A percentile compares a stretch with the other conserved stretches of the same genome.
phyloP scores from a whole-genome alignment of 2,888 invertebrate species.

The Megaustenia siamemsis region DNA sequence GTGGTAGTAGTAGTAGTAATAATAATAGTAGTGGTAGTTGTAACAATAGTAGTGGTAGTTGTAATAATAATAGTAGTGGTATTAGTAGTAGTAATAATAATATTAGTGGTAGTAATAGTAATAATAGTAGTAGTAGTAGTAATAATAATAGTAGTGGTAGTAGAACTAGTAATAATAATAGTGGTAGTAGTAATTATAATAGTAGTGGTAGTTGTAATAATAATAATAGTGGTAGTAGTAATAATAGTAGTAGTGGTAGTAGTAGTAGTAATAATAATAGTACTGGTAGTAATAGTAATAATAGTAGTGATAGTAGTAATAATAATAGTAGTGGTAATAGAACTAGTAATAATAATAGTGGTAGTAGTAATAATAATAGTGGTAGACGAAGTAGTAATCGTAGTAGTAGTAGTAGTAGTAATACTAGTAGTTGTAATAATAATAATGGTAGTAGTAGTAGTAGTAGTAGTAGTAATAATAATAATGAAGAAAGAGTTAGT shows the following conservation, averaged over 20 bases:
- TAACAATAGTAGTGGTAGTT: constrained; percentile 14
- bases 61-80: constrained; percentile 41
- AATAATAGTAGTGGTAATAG: constrained; percentile 41
- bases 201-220: constrained; percentile 24
- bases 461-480: constrained; percentile 30
- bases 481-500: not conserved
- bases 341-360: constrained; percentile 40
- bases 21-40: constrained; percentile 22
- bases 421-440: constrained; percentile 5
- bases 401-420: constrained; percentile 35
- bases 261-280: constrained; percentile 31
- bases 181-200: constrained; percentile 19
- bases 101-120: constrained; percentile 35
- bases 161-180: not conserved
- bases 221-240: constrained; percentile 28
- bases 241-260: constrained; percentile 21
- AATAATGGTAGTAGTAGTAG: constrained; percentile 14
- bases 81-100: constrained; percentile 43
- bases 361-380: constrained; percentile 35
- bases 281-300: not conserved
- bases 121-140: constrained; percentile 36
- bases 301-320: constrained; percentile 26
- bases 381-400: constrained; percentile 34
- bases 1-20: constrained; percentile 4
- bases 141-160: constrained; percentile 39